A percentile compares a stretch with the other conserved stretches of the same genome.
These are phyloP conservation scores for Anaspis maculata DNA, from an alignment of 2,888 invertebrate species.

Conservation along the genomic window DNA sequence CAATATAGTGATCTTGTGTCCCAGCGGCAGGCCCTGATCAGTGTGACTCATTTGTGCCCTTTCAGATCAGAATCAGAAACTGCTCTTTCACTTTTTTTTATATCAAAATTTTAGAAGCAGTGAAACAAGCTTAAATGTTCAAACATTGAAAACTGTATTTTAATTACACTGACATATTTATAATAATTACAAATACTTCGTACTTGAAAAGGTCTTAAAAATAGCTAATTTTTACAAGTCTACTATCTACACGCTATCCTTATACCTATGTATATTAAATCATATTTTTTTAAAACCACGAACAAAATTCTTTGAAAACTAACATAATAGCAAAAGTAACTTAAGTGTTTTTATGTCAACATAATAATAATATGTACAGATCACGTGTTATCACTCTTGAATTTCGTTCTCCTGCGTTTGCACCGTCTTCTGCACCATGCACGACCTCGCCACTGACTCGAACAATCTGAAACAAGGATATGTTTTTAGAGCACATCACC, in stretches of 20 bases:
- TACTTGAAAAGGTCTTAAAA: conserved; percentile 40
- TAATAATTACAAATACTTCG: conserved; percentile 40
- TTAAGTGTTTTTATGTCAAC: conserved; percentile 10
- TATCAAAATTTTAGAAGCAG: too few relatives aligned
- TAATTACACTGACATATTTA: conserved; percentile 39
- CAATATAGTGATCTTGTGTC: too few relatives aligned
- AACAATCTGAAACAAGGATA: conserved; percentile 82
- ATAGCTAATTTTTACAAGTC: conserved; percentile 38
- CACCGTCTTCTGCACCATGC: conserved; percentile 78
- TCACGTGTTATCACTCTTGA: conserved; percentile 51
- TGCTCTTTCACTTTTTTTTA: too few relatives aligned
- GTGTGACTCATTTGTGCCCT: too few relatives aligned
- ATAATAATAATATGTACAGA: conserved; percentile 28
- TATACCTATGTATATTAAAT: too few relatives aligned
- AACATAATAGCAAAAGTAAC: too few relatives aligned
- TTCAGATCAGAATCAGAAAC: too few relatives aligned
- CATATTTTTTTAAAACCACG: too few relatives aligned
- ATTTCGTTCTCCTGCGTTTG: conserved; percentile 57
- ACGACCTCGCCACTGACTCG: conserved; percentile 93
- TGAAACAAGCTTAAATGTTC: too few relatives aligned
- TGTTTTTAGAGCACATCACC: too few relatives aligned
- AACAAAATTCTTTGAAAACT: too few relatives aligned
- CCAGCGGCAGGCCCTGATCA: too few relatives aligned
- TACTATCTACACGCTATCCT: conserved; percentile 31
- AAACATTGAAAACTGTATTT: conserved; percentile 42